phyloP scores from a whole-genome alignment of 2,797 vertebrate species.

The Anguilla marmorata region DNA sequence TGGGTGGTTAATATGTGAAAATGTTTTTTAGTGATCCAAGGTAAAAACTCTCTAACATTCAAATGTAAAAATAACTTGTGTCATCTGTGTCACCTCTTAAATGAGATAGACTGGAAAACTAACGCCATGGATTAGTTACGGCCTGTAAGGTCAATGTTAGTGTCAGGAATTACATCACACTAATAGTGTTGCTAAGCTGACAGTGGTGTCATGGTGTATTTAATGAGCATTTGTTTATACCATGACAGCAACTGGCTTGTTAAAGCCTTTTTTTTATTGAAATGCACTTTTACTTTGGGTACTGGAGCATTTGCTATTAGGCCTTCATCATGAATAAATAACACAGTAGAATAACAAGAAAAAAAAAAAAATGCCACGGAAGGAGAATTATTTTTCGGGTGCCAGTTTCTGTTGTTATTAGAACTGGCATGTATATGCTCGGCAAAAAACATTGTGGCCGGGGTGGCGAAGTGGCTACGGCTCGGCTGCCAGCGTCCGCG shows the following conservation, averaged over 20 bases:
- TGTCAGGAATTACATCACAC: neutral
- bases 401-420: neutral
- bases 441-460: too few species aligned
- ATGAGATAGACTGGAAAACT: neutral
- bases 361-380: neutral
- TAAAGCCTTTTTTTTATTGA: slow-evolving; percentile 5
- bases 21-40: neutral
- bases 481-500: neutral
- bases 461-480: neutral
- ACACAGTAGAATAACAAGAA: neutral
- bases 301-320: neutral
- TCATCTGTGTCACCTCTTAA: too few species aligned
- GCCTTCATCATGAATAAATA: neutral
- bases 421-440: neutral
- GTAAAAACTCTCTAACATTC: neutral
- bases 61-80: neutral
- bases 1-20: too few species aligned
- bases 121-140: neutral
- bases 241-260: neutral
- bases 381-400: neutral
- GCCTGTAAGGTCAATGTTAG: neutral
- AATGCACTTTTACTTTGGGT: slow-evolving; percentile 1
- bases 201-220: neutral
- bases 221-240: slow-evolving; percentile 5
- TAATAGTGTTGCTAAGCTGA: neutral